These are phyloP conservation scores for Drosophila melanosoma DNA, from an alignment of 2,888 invertebrate species.

Conservation along the genomic window DNA sequence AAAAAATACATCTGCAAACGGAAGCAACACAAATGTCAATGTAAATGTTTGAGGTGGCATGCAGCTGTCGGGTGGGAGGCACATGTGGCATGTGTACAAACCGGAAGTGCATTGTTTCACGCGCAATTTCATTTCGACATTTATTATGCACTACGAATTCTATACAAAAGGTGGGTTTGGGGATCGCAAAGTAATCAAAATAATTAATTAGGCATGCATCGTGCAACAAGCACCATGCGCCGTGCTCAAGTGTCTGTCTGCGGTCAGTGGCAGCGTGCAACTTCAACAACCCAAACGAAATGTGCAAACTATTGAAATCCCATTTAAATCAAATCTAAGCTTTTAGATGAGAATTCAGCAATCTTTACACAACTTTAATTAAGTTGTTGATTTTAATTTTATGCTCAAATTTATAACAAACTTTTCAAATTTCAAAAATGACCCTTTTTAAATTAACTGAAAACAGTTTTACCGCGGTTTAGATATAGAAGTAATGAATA, in stretches of 20 bases:
- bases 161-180: background rate
- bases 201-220: constrained; percentile 58
- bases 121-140: constrained; percentile 72
- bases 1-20: constrained; percentile 54
- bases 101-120: constrained; percentile 78
- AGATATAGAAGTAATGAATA: background rate
- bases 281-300: background rate
- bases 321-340: background rate
- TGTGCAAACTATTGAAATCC: background rate
- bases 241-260: constrained; percentile 28
- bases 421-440: background rate
- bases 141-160: constrained; percentile 41
- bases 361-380: background rate
- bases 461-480: background rate
- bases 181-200: constrained; percentile 62
- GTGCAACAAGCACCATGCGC: background rate
- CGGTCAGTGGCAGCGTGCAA: constrained; percentile 1
- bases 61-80: background rate
- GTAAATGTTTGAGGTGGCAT: constrained; percentile 15
- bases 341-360: background rate
- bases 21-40: constrained; percentile 53
- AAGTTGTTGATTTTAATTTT: background rate
- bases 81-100: constrained; percentile 33
- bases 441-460: background rate
- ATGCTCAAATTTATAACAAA: background rate